phyloP scores from a whole-genome alignment of 1,140 invertebrate species.

The Drosophila lacertosa region DNA sequence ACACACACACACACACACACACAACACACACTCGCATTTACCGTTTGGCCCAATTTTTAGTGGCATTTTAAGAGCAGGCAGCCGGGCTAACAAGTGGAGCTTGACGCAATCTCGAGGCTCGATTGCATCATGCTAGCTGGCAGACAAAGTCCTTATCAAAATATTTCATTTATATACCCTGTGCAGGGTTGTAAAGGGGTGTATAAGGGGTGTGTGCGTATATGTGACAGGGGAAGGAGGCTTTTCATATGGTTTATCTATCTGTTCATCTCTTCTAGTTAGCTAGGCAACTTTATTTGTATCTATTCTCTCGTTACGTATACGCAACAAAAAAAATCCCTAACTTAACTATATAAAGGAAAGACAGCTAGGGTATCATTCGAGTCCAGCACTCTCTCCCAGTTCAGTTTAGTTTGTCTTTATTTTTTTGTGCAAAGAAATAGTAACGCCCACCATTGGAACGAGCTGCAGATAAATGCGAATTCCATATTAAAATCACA shows the following conservation, averaged over 20 bases:
- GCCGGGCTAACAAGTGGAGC: constrained; percentile 16
- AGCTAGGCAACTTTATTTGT: too few species aligned
- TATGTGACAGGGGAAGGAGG: too few species aligned
- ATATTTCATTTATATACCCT: constrained; percentile 15
- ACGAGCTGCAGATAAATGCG: constrained; percentile 28
- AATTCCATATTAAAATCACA: constrained; percentile 74
- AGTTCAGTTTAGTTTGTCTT: too few species aligned
- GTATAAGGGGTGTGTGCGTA: too few species aligned
- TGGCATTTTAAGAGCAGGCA: constrained; percentile 68
- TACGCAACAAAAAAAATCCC: too few species aligned
- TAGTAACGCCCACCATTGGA: constrained; percentile 55
- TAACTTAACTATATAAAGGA: too few species aligned
- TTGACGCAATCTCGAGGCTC: constrained; percentile 60
- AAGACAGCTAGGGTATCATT: too few species aligned
- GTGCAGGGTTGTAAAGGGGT: too few species aligned
- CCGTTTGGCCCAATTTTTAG: constrained; percentile 68
- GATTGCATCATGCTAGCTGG: constrained; percentile 65
- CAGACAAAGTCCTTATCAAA: constrained; percentile 66
- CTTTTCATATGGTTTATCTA: too few species aligned
- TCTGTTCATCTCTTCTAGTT: too few species aligned
- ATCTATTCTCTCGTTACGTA: too few species aligned
- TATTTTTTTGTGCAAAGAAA: background rate
- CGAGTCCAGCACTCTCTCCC: background rate
- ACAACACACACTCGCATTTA: constrained; percentile 21
- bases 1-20: background rate